Evolutionary conservation across 2,113 vertebrate genomes (phyloP).

Genomic region (Pelmatolapia mariae): DNA sequence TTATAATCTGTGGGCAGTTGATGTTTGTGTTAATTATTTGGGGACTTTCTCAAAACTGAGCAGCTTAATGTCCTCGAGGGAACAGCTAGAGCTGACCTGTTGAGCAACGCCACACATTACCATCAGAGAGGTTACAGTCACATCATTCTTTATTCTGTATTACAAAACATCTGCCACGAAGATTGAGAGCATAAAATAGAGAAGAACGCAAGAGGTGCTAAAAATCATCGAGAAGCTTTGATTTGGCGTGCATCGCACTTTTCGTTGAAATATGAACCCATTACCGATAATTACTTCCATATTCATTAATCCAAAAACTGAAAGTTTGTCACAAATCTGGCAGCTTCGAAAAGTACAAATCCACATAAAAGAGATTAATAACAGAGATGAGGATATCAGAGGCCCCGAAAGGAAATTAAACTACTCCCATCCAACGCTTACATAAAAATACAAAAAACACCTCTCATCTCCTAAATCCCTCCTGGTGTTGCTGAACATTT

Average conservation of each 20-base stretch:
- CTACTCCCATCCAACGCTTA: background rate
- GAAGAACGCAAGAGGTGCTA: background rate
- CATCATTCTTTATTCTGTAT: background rate
- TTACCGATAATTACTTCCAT: background rate
- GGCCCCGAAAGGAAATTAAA: background rate
- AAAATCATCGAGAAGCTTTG: background rate
- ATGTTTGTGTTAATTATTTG: constrained; percentile 7
- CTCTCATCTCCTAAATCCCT: background rate
- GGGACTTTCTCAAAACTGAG: background rate
- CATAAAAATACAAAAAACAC: background rate
- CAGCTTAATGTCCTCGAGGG: background rate
- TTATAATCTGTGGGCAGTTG: background rate
- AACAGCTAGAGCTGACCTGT: background rate
- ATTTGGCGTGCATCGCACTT: background rate
- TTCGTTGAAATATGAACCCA: background rate
- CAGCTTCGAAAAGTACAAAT: background rate
- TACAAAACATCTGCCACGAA: background rate
- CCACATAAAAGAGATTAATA: background rate
- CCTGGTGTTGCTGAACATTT: background rate
- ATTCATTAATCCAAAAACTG: background rate
- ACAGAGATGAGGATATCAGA: background rate
- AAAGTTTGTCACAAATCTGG: background rate
- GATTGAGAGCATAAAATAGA: background rate
- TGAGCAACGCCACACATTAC: background rate
- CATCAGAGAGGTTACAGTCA: background rate